Conservation (phyloP, 2,113 vertebrate genomes). For the Galeopterus variegatus region DNA sequence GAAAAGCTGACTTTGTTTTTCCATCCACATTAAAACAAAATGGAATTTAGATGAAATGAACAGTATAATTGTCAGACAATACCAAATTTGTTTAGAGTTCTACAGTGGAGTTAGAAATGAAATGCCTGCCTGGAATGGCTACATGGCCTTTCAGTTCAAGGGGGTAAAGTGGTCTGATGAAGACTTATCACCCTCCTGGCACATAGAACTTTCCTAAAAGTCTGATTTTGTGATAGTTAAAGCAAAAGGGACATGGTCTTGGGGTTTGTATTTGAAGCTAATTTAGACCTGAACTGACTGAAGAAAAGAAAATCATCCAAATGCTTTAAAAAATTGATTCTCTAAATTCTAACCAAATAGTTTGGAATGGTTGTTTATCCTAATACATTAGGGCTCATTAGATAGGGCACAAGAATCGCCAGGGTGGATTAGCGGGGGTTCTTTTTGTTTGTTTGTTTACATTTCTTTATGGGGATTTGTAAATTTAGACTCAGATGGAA, state of each 20-base stretch:
- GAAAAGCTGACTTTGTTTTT: neutral
- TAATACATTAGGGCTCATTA: slow-evolving; percentile 79
- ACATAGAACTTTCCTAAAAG: neutral
- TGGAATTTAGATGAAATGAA: neutral
- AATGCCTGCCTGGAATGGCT: neutral
- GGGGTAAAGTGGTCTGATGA: neutral
- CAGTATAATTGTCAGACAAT: neutral
- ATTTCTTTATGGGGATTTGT: slow-evolving; percentile 79
- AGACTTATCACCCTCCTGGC: neutral
- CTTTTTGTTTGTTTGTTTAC: slow-evolving; percentile 78
- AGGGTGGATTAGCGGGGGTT: slow-evolving; percentile 76
- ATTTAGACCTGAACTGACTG: slow-evolving; percentile 66
- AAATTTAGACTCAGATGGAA: slow-evolving; percentile 62
- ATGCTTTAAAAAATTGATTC: slow-evolving; percentile 61
- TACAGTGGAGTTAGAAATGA: neutral
- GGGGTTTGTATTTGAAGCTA: slow-evolving; percentile 40
- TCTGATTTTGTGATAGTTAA: neutral
- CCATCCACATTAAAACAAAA: neutral
- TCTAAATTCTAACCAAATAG: slow-evolving; percentile 75
- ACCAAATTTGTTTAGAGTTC: neutral
- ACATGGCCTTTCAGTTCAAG: neutral
- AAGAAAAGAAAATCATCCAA: slow-evolving; percentile 72
- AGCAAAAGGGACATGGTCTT: neutral
- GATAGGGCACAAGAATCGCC: slow-evolving; percentile 74
- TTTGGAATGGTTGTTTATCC: slow-evolving; percentile 77